Conservation (phyloP, 2,113 vertebrate genomes). For the Alouatta palliata region DNA sequence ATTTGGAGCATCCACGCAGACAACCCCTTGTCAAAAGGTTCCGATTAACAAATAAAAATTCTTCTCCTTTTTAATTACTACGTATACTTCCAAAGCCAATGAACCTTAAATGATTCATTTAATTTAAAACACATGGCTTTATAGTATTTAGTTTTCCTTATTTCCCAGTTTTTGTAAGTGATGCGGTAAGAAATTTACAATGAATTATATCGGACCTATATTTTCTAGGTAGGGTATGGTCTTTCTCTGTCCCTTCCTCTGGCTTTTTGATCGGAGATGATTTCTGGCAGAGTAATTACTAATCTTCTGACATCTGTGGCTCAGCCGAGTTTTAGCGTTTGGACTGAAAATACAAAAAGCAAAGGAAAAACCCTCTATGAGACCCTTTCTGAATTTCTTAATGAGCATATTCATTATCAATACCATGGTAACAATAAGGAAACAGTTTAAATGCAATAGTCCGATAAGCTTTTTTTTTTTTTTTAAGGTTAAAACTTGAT, state of each 20-base stretch:
- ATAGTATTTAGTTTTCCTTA: not conserved
- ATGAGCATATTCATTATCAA: slow-evolving; percentile 87
- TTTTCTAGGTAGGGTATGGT: slow-evolving; percentile 72
- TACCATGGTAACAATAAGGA: slow-evolving; percentile 91
- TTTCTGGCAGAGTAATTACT: slow-evolving; percentile 75
- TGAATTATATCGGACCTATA: slow-evolving; percentile 43
- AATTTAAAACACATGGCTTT: slow-evolving; percentile 49
- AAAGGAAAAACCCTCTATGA: slow-evolving; percentile 62
- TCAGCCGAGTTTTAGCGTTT: slow-evolving; percentile 64
- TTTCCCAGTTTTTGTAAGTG: slow-evolving; percentile 32
- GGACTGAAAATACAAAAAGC: slow-evolving; percentile 52
- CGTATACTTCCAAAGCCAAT: not conserved
- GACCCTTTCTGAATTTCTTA: slow-evolving; percentile 71
- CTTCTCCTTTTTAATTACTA: not conserved
- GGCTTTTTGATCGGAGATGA: slow-evolving; percentile 79
- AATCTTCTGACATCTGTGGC: slow-evolving; percentile 76
- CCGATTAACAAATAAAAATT: slow-evolving; percentile 52
- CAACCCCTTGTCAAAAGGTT: not conserved
- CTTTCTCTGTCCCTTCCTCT: slow-evolving; percentile 65
- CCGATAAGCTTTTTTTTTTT: slow-evolving; percentile 86
- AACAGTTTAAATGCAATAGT: slow-evolving; percentile 95
- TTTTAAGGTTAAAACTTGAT: slow-evolving; percentile 87
- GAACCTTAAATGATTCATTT: slow-evolving; percentile 40
- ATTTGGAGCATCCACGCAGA: not conserved
- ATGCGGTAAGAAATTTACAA: slow-evolving; percentile 56